phyloP scores from a whole-genome alignment of 2,113 vertebrate species.

The Columba livia region DNA sequence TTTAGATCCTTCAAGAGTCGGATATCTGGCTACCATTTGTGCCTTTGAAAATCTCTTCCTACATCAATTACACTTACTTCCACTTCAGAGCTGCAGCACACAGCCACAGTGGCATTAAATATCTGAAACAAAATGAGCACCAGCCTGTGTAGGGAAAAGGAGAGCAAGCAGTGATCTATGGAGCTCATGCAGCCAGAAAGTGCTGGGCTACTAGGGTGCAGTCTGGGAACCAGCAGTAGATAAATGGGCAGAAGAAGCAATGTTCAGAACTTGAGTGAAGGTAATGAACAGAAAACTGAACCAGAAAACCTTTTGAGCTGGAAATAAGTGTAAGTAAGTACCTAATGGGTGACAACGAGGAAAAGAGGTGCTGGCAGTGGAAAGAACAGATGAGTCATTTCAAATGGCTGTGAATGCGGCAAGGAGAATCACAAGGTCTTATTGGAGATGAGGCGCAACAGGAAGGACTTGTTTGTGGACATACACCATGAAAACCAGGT shows the following conservation, averaged over 20 bases:
- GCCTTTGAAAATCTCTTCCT: constrained; percentile 33
- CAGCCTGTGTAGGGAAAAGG: background rate
- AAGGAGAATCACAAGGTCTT: background rate
- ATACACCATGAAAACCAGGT: background rate
- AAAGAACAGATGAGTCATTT: background rate
- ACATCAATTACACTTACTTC: background rate
- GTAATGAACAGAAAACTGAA: background rate
- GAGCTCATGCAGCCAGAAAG: background rate
- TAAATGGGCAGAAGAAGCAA: background rate
- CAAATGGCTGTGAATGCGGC: background rate
- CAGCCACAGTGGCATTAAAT: background rate
- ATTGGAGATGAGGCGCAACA: too few relatives aligned
- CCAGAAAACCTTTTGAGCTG: background rate
- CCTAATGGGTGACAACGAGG: background rate
- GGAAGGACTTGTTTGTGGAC: background rate
- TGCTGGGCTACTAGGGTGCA: background rate
- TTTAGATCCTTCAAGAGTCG: background rate
- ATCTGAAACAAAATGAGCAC: background rate
- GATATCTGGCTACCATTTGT: background rate
- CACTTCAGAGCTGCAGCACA: background rate
- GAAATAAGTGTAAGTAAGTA: background rate
- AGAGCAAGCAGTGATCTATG: background rate
- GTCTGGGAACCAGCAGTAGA: background rate
- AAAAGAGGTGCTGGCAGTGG: background rate
- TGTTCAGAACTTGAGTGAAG: background rate